Percentiles rank a stretch among this genome's conserved stretches.
phyloP scores from a whole-genome alignment of 1,140 invertebrate species.

The Neodiprion pinetum region DNA sequence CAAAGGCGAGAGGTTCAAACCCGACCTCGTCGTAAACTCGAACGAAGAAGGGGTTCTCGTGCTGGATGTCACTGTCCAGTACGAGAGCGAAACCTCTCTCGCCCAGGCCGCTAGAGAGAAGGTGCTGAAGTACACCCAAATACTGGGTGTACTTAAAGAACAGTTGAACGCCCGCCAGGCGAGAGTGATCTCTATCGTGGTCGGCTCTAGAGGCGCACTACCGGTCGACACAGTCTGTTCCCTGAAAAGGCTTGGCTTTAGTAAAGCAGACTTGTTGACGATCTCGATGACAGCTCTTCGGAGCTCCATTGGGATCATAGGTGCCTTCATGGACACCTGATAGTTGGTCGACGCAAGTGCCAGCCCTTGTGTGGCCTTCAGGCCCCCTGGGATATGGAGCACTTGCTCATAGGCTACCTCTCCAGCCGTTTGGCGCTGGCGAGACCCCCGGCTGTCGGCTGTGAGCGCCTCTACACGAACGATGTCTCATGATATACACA shows the following conservation, averaged over 20 bases:
- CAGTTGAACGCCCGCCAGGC: constrained; percentile 12
- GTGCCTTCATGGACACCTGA: constrained; percentile 35
- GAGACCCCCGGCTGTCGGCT: no score
- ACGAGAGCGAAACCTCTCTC: neutral
- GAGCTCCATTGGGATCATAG: constrained; percentile 41
- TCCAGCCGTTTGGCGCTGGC: no score
- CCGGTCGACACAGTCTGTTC: neutral
- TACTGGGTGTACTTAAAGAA: neutral
- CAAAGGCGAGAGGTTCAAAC: neutral
- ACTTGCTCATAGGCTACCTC: neutral
- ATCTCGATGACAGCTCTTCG: constrained; percentile 11
- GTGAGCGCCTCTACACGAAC: no score
- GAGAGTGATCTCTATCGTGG: neutral
- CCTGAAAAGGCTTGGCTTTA: neutral
- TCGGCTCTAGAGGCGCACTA: neutral
- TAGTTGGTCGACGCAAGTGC: neutral
- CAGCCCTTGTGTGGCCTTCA: neutral
- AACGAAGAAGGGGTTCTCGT: neutral
- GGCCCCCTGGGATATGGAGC: neutral
- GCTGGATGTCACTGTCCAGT: neutral
- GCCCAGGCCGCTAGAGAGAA: neutral
- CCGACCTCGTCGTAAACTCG: constrained; percentile 1
- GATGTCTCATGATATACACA: no score
- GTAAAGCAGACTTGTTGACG: neutral
- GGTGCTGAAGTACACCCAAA: neutral